Evolutionary conservation across 2,888 invertebrate species (phyloP), one percentile per base, ranked within the genome.

Genomic region (Pterostichus niger): DNA sequence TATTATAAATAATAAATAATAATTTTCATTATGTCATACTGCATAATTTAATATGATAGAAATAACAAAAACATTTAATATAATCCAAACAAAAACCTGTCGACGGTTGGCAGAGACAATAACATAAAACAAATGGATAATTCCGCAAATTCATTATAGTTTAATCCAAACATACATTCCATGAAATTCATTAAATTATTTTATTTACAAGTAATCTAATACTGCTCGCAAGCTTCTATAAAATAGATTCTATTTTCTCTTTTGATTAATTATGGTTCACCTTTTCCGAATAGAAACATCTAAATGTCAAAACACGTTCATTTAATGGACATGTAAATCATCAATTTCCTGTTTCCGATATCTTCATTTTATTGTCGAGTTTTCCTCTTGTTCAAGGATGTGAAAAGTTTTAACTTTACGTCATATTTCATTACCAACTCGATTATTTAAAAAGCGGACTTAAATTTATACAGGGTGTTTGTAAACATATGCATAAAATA

Each of bases 301-400:
- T 64, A 64, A 64, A 64, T 64, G 64, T 64, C 64, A 64, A 64
- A 64, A 35, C 35, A 64, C 64, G 35, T 64, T 64, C n/a, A 64
- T 31, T 64, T 64, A 64, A 64, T 64, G 7, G 4, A 40, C 35
- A 33, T 35, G 33, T 35, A 64, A 64, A 64, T 35, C 24, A 33
- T 64, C 33, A 6, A 33, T 64, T 64, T 64, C 64, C 64, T 64
- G 33, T 64, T 64, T 33, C 64, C 49, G 49, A 49, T 49, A 13
- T 49, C 11, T 49, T 49, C n/a, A 49, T n/a, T n/a, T 24, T 24
- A 24, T 24, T 24, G 3, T 24, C 24, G 24, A 49, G 10, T 49
- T 4, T 5, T 11, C 40, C 40, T 40, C 3, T 24, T 2, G 1
- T 1, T 24, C 24, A 40, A 6, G 1, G 40, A 6, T 40, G 6